These are phyloP conservation scores for Pocota personata DNA, from an alignment of 2,888 invertebrate genomes.

Conservation along the genomic window DNA sequence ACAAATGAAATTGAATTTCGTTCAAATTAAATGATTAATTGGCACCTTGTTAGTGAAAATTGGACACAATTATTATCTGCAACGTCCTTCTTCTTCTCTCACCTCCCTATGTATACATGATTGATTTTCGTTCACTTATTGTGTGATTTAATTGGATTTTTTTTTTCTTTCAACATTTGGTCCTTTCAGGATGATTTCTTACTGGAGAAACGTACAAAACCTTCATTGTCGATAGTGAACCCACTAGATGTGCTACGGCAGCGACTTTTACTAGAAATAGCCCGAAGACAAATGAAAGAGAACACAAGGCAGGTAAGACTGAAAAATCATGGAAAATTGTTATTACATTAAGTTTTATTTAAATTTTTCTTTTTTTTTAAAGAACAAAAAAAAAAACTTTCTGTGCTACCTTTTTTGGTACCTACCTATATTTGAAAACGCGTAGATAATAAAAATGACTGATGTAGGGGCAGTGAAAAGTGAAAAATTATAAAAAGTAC, in stretches of 20 bases:
- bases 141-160: conserved; percentile 41
- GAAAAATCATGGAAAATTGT: conserved; percentile 45
- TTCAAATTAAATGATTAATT: conserved; percentile 55
- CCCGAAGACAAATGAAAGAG: conserved; percentile 91
- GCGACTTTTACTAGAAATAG: conserved; percentile 91
- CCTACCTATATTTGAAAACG: background rate
- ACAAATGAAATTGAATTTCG: conserved; percentile 43
- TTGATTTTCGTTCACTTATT: background rate
- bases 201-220: conserved; percentile 86
- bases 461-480: conserved; percentile 36
- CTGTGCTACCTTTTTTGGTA: background rate
- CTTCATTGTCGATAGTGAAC: conserved; percentile 92
- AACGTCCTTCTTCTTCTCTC: background rate
- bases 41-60: conserved; percentile 34
- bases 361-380: background rate
- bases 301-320: conserved; percentile 86
- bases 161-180: conserved; percentile 34
- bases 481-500: background rate
- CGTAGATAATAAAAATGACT: conserved; percentile 1
- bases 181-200: conserved; percentile 81
- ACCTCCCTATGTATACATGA: background rate
- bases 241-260: conserved; percentile 93
- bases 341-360: conserved; percentile 23
- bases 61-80: background rate
- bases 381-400: background rate